Evolutionary conservation across 1,140 invertebrate genomes (phyloP).

Genomic region (Sarcophaga peregrina): DNA sequence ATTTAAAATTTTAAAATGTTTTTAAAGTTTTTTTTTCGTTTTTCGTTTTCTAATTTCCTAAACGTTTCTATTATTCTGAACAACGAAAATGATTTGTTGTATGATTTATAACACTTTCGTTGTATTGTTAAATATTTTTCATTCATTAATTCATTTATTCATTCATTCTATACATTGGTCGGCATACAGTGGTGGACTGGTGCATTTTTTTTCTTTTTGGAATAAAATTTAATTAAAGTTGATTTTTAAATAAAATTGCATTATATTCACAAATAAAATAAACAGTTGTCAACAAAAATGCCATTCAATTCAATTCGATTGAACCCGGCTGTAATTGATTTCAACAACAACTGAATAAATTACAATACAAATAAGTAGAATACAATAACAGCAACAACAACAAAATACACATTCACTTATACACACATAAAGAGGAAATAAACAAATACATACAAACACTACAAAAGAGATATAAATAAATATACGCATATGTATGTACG

Average conservation of each 20-base stretch:
- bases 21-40: neutral
- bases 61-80: no score
- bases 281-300: constrained; percentile 29
- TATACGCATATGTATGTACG: neutral
- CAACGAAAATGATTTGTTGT: constrained; percentile 3
- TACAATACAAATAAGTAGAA: constrained; percentile 23
- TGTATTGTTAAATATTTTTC: neutral
- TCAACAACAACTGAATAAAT: constrained; percentile 13
- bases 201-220: no score
- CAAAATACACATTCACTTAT: no score
- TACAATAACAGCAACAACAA: no score
- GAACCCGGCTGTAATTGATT: constrained; percentile 28
- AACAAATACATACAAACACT: no score
- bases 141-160: neutral
- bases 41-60: no score
- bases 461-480: no score
- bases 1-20: neutral
- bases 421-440: no score
- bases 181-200: no score
- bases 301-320: constrained; percentile 34
- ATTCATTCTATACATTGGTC: neutral
- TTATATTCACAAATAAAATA: constrained; percentile 24
- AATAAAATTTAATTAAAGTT: constrained; percentile 38
- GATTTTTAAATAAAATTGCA: constrained; percentile 38
- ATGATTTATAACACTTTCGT: constrained; percentile 22